Evolutionary conservation across 2,113 vertebrate species (phyloP), one percentile per base, ranked within the genome.

Genomic region (Daphoenositta chrysoptera): DNA sequence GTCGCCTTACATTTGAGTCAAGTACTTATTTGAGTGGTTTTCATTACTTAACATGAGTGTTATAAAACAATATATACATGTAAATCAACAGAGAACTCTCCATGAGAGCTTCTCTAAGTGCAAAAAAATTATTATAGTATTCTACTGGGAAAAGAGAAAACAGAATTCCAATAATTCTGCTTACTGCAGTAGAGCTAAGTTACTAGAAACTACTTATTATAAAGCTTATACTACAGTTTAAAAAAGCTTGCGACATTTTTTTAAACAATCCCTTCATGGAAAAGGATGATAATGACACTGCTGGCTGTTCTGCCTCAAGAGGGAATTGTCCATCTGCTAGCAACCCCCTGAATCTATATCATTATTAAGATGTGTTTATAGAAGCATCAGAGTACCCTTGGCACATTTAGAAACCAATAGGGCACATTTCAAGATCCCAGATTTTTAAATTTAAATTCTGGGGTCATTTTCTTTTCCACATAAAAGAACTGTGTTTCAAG

Each of bases 401-500:
- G n/a, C 50, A 90, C 45, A 44, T 1, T 24, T 15, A 91, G 48
- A 87, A 95, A 63, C 20, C 35, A 42, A 72, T 13, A 80, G 30
- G 35, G 14, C 21, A 80, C 9, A 31, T 60, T 89, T 88, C 65
- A 79, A 68, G 51, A 73, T 1, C 3, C 33, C 5, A 70, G 16
- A 31, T 56, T 69, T 76, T 94, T 88, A 48, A 83, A 63, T 80
- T 94, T 60, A 83, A 90, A 73, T 95, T 88, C 76, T 75, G 56
- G 8, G 33, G 68, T 81, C 1, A 5, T 89, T 88, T 91, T 84
- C 23, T 89, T 84, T 75, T 60, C 33, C 35, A 90, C n/a, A 75
- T 88, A 87, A 96, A 96, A 94, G 51, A 91, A 56, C n/a, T 48
- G 16, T 90, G 37, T 81, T 95, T 78, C 61, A 87, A 90, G 83